A percentile compares a stretch with the other conserved stretches of the same genome.
phyloP scores from a whole-genome alignment of 2,113 vertebrate genomes.

The Tachysurus fulvidraco region DNA sequence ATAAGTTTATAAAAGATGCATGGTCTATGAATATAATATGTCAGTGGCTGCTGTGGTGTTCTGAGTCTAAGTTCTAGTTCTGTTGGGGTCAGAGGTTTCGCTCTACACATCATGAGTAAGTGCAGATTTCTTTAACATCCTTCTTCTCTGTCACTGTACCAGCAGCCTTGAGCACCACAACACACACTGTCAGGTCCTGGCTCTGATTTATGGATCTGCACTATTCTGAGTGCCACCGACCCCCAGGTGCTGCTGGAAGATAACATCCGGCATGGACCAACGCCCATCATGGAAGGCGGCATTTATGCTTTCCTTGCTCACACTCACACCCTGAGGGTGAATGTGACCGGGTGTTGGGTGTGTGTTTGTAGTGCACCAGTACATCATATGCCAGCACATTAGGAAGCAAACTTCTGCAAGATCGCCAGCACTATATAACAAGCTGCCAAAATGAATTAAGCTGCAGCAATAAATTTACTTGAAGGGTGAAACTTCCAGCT shows the following conservation, averaged over 20 bases:
- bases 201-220: slow-evolving; percentile 62
- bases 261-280: slow-evolving; percentile 51
- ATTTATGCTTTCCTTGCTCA: slow-evolving; percentile 48
- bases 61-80: slow-evolving; percentile 53
- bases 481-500: slow-evolving; percentile 2
- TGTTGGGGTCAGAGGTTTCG: slow-evolving; percentile 72
- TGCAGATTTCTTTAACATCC: slow-evolving; percentile 76
- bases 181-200: slow-evolving; percentile 53
- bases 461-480: slow-evolving; percentile 13
- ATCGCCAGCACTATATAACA: slow-evolving; percentile 15
- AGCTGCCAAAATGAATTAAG: slow-evolving; percentile 32
- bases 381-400: slow-evolving; percentile 23
- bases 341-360: background rate
- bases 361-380: background rate
- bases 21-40: slow-evolving; percentile 65
- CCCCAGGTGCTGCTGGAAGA: slow-evolving; percentile 62
- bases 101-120: slow-evolving; percentile 74
- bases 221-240: slow-evolving; percentile 53
- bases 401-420: slow-evolving; percentile 8
- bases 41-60: background rate
- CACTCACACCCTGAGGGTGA: background rate
- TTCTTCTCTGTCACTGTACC: slow-evolving; percentile 54
- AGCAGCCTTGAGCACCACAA: slow-evolving; percentile 56
- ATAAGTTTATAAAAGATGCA: slow-evolving; percentile 87
- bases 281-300: slow-evolving; percentile 28